Evolutionary conservation across 2,888 invertebrate species (phyloP), one percentile per base, ranked within the genome.

Genomic region (Orgyia antiqua): DNA sequence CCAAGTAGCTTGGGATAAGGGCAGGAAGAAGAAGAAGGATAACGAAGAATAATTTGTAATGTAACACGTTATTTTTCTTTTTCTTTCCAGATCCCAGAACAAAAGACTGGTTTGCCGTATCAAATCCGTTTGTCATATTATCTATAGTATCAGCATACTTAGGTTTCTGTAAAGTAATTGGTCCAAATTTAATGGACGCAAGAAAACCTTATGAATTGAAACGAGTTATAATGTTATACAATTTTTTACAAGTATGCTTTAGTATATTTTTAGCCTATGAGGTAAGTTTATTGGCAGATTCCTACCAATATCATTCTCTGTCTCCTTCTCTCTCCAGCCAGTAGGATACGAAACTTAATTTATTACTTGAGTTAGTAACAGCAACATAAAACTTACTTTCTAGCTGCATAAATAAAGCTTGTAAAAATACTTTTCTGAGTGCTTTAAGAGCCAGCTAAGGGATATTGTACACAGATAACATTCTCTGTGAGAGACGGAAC

Each of bases 201-300:
- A 78, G 90, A 36, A 86, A 89, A 38, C 87, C 92, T 0, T 90
- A 89, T 51, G 88, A 93, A 45, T 61, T 95, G 13, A 90, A 92
- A 52, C 79, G 80, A 15, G 48, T 90, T 1, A 79, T 95, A 72
- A 88, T 94, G 26, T 66, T 88, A 7, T 96, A 95, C 68, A 96
- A 96, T 66, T 89, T 90, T 13, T 89, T 91, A 45, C 95, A 95
- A 42, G 52, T 52, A 1, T 3, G 37, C 1, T 41, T 36, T 4
- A 52, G 51, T 13, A 2, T 29, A 1, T 52, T 27, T 19, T 24
- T 52, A 24, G 31, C 8, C 1, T 36, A 47, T 26, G 31, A 33
- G 45, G 51, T 52, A 33, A 47, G 41, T 12, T 3, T 21, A 12
- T 15, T 15, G 15, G 4, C 15, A 15, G 6, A 15, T 15, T 15